These are phyloP conservation scores for Zoroaster sp. DNA, from an alignment of 53 echinoderm and acorn worm genomes.

Conservation along the genomic window DNA sequence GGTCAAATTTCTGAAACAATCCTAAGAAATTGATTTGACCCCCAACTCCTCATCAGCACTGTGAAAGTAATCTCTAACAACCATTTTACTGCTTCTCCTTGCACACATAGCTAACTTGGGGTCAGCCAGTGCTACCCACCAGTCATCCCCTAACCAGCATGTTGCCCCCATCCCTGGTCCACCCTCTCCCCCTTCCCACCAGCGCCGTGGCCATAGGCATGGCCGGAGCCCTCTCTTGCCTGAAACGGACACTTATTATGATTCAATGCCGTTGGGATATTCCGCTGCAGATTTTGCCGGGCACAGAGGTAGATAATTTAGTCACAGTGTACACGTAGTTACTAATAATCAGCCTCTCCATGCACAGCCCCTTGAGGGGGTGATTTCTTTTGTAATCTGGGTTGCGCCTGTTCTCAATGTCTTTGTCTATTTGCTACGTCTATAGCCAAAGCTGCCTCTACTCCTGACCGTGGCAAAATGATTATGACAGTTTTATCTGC, in stretches of 20 bases:
- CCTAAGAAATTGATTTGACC: too few relatives aligned
- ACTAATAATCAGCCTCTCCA: not conserved
- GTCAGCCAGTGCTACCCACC: not conserved
- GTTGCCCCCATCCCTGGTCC: not conserved
- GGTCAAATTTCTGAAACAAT: too few relatives aligned
- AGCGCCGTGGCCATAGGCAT: not conserved
- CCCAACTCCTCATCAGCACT: too few relatives aligned
- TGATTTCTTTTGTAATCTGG: too few relatives aligned
- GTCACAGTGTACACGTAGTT: not conserved
- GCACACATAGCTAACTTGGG: slow-evolving; percentile 10
- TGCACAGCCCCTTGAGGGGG: not conserved
- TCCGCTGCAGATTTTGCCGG: slow-evolving; percentile 15
- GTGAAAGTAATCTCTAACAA: too few relatives aligned
- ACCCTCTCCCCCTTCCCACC: not conserved
- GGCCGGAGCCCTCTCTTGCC: not conserved
- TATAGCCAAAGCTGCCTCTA: too few relatives aligned
- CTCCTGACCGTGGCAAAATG: too few relatives aligned
- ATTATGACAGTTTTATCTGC: too few relatives aligned
- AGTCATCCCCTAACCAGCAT: not conserved
- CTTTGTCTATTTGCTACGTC: too few relatives aligned
- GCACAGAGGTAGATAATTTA: slow-evolving; percentile 26
- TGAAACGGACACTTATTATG: not conserved
- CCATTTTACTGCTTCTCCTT: not conserved
- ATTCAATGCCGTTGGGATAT: slow-evolving; percentile 22
- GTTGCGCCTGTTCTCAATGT: too few relatives aligned